These are phyloP conservation scores for Paraplagusia blochii DNA, from an alignment of 2,113 vertebrate species.

Conservation along the genomic window DNA sequence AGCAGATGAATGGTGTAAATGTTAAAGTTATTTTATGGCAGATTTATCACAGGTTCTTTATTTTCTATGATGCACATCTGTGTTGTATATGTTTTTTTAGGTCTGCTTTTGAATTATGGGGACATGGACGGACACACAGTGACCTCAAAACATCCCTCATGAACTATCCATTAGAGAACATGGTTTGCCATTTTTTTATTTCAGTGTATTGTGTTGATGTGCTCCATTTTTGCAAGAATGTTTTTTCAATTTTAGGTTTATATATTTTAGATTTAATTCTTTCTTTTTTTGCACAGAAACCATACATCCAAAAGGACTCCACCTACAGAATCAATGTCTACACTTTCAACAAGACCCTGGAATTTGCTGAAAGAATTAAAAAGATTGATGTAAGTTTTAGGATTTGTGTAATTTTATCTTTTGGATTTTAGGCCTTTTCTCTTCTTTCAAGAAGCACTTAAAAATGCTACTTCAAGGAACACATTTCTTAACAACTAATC, in stretches of 20 bases:
- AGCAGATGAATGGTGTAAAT: background rate
- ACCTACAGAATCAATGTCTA: slow-evolving; percentile 93
- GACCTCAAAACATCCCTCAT: slow-evolving; percentile 85
- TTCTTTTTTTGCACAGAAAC: slow-evolving; percentile 72
- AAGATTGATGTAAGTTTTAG: slow-evolving; percentile 88
- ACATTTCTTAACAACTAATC: too few relatives aligned
- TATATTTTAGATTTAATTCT: slow-evolving; percentile 1
- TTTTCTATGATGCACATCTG: background rate
- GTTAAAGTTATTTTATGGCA: background rate
- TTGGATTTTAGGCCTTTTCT: too few relatives aligned
- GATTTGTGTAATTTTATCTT: background rate
- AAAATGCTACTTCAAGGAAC: too few relatives aligned
- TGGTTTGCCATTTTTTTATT: slow-evolving; percentile 72
- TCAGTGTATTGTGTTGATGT: background rate
- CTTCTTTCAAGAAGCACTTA: too few relatives aligned
- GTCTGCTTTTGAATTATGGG: slow-evolving; percentile 97
- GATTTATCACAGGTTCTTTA: background rate
- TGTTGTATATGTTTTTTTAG: slow-evolving; percentile 63
- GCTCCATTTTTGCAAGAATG: background rate
- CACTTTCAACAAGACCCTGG: slow-evolving; percentile 93
- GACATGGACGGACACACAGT: slow-evolving; percentile 81
- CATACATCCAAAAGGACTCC: slow-evolving; percentile 82
- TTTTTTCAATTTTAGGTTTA: background rate
- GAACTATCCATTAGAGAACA: slow-evolving; percentile 82
- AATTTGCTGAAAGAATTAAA: slow-evolving; percentile 84